A percentile compares a stretch with the other conserved stretches of the same genome.
These are phyloP conservation scores for Turnix velox DNA, from an alignment of 2,113 vertebrate genomes.

Conservation along the genomic window DNA sequence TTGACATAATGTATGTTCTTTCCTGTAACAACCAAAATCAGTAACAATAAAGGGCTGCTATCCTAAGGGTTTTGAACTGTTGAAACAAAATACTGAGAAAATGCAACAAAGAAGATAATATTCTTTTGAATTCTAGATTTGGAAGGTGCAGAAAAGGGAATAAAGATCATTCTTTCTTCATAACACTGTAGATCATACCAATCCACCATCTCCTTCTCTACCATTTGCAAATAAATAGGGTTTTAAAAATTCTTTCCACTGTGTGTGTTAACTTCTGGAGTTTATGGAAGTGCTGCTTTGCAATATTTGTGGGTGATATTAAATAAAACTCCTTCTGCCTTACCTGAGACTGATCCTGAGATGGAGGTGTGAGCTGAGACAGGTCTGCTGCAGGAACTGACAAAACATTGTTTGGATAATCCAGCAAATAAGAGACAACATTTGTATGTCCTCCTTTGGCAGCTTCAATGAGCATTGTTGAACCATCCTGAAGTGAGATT, in stretches of 20 bases:
- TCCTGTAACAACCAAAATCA: background rate
- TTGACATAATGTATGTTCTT: background rate
- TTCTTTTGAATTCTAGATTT: background rate
- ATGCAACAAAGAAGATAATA: background rate
- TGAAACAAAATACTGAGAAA: background rate
- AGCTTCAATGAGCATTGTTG: slow-evolving; percentile 99
- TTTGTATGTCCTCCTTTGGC: slow-evolving; percentile 99
- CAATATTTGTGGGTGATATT: background rate
- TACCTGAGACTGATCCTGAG: slow-evolving; percentile 98
- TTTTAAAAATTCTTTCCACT: background rate
- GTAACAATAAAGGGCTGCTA: background rate
- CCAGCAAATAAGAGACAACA: slow-evolving; percentile 97
- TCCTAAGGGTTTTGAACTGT: background rate
- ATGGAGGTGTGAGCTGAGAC: slow-evolving; percentile 91
- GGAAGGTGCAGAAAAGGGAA: background rate
- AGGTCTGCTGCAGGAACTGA: slow-evolving; percentile 90
- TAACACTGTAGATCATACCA: background rate
- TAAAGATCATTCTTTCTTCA: background rate
- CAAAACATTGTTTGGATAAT: slow-evolving; percentile 97
- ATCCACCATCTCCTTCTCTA: background rate
- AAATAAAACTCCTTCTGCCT: background rate
- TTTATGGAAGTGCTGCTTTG: background rate
- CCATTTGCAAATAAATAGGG: background rate
- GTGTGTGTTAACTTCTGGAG: background rate
- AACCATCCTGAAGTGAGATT: slow-evolving; percentile 85